Base-by-base conservation (phyloP, 2,113 vertebrate genomes). In the Chrysemys picta region DNA sequence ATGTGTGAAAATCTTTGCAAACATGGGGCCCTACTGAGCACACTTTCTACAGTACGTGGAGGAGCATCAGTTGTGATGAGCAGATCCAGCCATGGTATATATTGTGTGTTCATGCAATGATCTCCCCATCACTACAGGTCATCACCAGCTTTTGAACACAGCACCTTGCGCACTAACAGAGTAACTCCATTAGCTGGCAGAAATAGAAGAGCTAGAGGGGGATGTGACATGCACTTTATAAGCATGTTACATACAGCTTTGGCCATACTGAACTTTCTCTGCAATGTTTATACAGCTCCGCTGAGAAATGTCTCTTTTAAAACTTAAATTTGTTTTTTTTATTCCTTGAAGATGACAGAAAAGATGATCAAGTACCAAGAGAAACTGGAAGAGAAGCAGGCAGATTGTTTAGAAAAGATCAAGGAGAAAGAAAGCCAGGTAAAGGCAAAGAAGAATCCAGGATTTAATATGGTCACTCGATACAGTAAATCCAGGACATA, bases 361-460 rank as follows among this genome's bases (percentile, higher is more conserved):
- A 98, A 94, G 87, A 93, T 95, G 93, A 97, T 91, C 75, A 97
- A 95, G 25, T 98, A 98, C 21, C 99, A 99, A 97, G 98, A 98
- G 94, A 98, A 97, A 87, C 98, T 99, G 94, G 98, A 99, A 94
- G 98, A 98, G 97, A 99, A 99, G 96, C 99, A 99, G 93, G 97
- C 97, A 2, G 98, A 98, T 5, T 99, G 98, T 42, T 97, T 99
- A 91, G 98, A 98, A n/a, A 97, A 98, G 84, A 99, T 99, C 97
- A 99, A 98, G 97, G 97, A 97, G 47, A 96, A 98, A 75, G 99
- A 98, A 93, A 98, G 98, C 88, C 98, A 99, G 99, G 99, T 99
- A 98, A 96, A 54, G 16, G 93, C 75, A 49, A 2, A 50, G 49
- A 2, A 27, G 45, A 14, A 6, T 35, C 84, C 75, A 3, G 1